Percentiles rank a stretch among this genome's conserved stretches.
These are phyloP conservation scores for Meteorus cinctellus DNA, from an alignment of 2,888 invertebrate species.

Conservation along the genomic window DNA sequence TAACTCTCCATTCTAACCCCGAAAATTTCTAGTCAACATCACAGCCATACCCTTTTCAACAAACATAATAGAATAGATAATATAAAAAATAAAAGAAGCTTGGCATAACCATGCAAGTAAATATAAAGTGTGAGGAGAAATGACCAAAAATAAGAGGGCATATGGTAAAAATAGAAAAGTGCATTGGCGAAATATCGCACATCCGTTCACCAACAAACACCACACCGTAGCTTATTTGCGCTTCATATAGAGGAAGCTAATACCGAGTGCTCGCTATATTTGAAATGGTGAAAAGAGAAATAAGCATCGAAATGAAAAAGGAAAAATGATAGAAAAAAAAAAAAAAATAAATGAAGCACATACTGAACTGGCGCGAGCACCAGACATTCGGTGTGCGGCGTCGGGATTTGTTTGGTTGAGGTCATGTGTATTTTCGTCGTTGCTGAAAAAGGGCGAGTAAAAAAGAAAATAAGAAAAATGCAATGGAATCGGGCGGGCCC, in stretches of 20 bases:
- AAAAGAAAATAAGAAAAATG: background rate
- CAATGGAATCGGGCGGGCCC: background rate
- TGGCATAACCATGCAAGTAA: background rate
- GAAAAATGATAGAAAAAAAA: background rate
- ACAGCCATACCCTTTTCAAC: too few species aligned
- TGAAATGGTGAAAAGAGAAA: constrained; percentile 38
- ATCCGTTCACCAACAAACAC: constrained; percentile 31
- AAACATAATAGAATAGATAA: too few species aligned
- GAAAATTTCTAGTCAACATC: too few species aligned
- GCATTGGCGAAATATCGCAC: constrained; percentile 7
- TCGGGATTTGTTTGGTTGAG: constrained; percentile 14
- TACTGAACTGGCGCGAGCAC: background rate
- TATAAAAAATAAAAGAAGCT: too few species aligned
- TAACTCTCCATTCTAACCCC: too few species aligned
- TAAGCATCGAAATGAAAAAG: constrained; percentile 22
- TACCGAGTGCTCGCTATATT: constrained; percentile 33
- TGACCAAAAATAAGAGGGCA: background rate
- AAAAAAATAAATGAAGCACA: constrained; percentile 5
- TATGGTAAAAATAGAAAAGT: constrained; percentile 33
- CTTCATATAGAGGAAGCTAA: constrained; percentile 29
- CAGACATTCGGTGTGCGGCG: background rate
- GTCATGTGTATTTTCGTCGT: constrained; percentile 34
- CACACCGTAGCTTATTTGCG: background rate
- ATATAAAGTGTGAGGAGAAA: background rate
- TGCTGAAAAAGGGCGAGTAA: constrained; percentile 5